Evolutionary conservation across 2,888 invertebrate species (phyloP).

Genomic region (Augiades crinisus): DNA sequence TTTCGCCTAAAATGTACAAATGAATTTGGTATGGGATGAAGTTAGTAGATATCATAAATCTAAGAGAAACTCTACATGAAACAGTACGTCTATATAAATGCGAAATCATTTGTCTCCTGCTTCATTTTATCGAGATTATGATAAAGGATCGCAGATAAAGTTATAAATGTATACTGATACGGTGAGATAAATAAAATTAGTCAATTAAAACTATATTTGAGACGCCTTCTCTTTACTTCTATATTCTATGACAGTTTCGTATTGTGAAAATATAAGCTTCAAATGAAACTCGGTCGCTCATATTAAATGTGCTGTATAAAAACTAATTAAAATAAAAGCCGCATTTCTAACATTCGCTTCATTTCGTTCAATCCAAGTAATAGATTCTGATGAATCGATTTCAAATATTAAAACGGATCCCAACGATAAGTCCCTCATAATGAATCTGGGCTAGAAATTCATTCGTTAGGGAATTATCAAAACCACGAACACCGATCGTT

Average conservation of each 20-base stretch:
- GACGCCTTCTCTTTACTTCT: neutral
- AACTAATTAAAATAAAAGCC: slow-evolving; percentile 21
- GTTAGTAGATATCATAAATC: too few species aligned
- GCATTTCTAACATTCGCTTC: slow-evolving; percentile 4
- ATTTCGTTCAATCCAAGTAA: neutral
- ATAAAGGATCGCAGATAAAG: too few species aligned
- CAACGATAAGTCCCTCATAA: neutral
- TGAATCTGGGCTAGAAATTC: neutral
- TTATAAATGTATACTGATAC: too few species aligned
- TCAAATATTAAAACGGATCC: neutral
- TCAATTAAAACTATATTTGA: neutral
- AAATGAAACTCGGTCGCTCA: neutral
- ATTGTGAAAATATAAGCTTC: neutral
- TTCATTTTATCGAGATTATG: too few species aligned
- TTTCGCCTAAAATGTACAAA: too few species aligned
- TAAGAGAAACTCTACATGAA: too few species aligned
- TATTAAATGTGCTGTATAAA: neutral
- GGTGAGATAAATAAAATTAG: too few species aligned
- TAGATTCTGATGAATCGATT: neutral
- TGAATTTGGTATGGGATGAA: too few species aligned
- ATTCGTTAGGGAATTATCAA: neutral
- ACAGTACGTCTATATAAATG: too few species aligned
- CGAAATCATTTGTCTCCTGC: too few species aligned
- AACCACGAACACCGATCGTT: neutral
- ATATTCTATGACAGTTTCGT: neutral